Conservation (phyloP, 2,797 vertebrate species). For the Megalops cyprinoides region DNA sequence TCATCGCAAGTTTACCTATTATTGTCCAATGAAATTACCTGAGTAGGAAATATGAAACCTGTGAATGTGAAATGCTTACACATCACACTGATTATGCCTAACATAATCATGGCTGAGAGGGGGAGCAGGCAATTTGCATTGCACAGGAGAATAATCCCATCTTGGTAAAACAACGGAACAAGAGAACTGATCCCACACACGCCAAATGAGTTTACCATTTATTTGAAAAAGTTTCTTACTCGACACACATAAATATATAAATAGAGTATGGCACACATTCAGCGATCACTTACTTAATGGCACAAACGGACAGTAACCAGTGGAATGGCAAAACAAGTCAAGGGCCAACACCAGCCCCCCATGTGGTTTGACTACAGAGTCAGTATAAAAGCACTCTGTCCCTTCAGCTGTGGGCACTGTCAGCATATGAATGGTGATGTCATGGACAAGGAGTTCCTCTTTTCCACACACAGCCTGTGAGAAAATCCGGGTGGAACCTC, state of each 20-base stretch:
- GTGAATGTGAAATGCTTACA: background rate
- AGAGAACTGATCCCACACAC: background rate
- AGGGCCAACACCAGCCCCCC: background rate
- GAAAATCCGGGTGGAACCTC: background rate
- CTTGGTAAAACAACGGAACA: background rate
- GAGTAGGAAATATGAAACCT: too few species aligned
- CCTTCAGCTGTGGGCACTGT: constrained; percentile 39
- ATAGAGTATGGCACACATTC: background rate
- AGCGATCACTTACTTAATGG: background rate
- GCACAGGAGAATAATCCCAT: too few species aligned
- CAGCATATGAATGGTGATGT: constrained; percentile 38
- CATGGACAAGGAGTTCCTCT: constrained; percentile 40
- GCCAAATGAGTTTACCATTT: constrained; percentile 30
- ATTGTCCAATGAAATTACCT: too few species aligned
- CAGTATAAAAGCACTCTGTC: constrained; percentile 43
- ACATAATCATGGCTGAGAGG: too few species aligned
- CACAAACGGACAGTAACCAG: constrained; percentile 26
- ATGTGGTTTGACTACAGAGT: constrained; percentile 30
- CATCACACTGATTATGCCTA: too few species aligned
- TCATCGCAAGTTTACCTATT: background rate
- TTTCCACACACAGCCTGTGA: constrained; percentile 29
- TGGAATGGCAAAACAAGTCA: constrained; percentile 27
- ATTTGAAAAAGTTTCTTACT: constrained; percentile 48
- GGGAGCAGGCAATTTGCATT: too few species aligned
- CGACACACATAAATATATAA: constrained; percentile 28